These are phyloP conservation scores for Origma solitaria DNA, from an alignment of 2,113 vertebrate genomes.

Conservation along the genomic window DNA sequence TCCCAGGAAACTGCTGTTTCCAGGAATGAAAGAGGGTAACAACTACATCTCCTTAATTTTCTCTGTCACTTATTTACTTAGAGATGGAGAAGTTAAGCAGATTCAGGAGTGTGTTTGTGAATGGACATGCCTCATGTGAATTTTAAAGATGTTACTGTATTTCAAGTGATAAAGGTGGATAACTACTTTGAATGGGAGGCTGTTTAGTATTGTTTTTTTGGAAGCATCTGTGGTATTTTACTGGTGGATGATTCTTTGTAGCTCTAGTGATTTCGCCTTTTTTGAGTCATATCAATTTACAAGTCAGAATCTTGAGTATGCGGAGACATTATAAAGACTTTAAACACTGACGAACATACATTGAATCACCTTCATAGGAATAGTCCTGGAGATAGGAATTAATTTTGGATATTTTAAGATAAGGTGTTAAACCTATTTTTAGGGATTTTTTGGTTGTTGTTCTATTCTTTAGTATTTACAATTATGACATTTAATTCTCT, in stretches of 20 bases:
- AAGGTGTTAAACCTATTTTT: constrained; percentile 30
- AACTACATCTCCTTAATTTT: not conserved
- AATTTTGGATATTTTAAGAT: constrained; percentile 32
- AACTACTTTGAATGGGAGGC: not conserved
- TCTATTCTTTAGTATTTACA: constrained; percentile 42
- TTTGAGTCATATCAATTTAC: constrained; percentile 53
- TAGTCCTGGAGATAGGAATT: constrained; percentile 29
- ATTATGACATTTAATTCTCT: constrained; percentile 11
- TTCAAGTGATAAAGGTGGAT: not conserved
- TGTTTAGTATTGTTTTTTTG: constrained; percentile 28
- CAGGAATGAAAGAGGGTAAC: not conserved
- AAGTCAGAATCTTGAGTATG: constrained; percentile 28
- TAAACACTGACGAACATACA: not conserved
- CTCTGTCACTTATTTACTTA: not conserved
- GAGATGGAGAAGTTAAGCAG: not conserved
- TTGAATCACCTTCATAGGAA: not conserved
- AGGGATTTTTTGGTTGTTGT: not conserved
- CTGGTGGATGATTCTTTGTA: constrained; percentile 30
- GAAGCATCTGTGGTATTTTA: constrained; percentile 54
- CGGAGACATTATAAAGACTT: constrained; percentile 11
- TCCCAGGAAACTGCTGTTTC: not conserved
- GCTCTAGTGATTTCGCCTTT: constrained; percentile 47
- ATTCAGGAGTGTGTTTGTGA: not conserved
- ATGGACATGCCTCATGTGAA: not conserved
- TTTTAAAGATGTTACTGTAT: not conserved